phyloP scores from a whole-genome alignment of 2,888 invertebrate species.

The Stegana nigrithorax region DNA sequence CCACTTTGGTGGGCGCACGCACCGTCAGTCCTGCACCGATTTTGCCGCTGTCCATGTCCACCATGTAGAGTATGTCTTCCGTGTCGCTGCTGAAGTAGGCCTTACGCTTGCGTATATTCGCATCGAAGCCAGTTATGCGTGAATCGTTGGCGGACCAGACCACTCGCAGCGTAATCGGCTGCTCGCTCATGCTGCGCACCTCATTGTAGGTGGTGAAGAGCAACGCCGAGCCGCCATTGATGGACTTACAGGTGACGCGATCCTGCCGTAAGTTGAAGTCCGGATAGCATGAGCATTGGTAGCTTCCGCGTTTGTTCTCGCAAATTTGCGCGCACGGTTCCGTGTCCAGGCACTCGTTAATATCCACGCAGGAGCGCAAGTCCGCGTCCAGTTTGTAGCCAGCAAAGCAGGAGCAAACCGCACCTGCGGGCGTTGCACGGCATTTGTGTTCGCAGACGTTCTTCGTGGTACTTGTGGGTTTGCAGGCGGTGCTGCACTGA shows the following conservation, averaged over 20 bases:
- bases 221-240: constrained; percentile 71
- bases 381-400: constrained; percentile 73
- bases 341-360: constrained; percentile 76
- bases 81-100: constrained; percentile 71
- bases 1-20: constrained; percentile 71
- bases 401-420: constrained; percentile 74
- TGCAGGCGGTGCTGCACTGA: constrained; percentile 71
- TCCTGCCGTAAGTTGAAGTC: constrained; percentile 71
- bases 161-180: constrained; percentile 57
- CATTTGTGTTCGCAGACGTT: constrained; percentile 73
- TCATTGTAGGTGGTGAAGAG: constrained; percentile 72
- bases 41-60: constrained; percentile 58
- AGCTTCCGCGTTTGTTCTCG: constrained; percentile 64
- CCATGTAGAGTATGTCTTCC: constrained; percentile 67
- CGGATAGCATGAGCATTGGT: constrained; percentile 63
- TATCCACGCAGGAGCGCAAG: constrained; percentile 74
- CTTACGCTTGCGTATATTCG: constrained; percentile 67
- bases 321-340: constrained; percentile 75
- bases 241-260: constrained; percentile 77
- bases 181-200: constrained; percentile 70
- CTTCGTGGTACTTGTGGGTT: constrained; percentile 16
- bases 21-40: constrained; percentile 66
- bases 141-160: constrained; percentile 69
- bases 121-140: constrained; percentile 71
- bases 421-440: constrained; percentile 75